Evolutionary conservation across 2,113 vertebrate genomes (phyloP).

Genomic region (Fregetta grallaria): DNA sequence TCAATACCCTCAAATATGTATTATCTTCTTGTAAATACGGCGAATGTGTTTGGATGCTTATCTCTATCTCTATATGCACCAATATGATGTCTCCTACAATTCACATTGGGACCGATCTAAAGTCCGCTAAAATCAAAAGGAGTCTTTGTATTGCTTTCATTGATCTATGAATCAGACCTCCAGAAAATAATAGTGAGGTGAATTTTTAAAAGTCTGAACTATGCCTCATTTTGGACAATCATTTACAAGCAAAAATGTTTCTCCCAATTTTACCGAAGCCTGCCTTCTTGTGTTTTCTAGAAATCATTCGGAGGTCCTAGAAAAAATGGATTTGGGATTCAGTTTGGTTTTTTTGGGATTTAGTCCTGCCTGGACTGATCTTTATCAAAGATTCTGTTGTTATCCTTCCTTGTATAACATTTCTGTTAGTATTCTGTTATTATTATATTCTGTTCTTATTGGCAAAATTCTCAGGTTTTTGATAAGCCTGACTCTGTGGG

Average conservation of each 20-base stretch:
- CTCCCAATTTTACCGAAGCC: neutral
- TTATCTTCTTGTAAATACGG: neutral
- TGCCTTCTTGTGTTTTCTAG: neutral
- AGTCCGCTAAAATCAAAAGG: neutral
- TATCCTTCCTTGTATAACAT: neutral
- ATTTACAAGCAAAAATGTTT: neutral
- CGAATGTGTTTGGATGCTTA: neutral
- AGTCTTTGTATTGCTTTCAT: neutral
- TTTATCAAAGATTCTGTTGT: neutral
- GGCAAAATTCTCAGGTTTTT: neutral
- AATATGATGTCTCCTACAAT: neutral
- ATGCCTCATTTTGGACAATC: neutral
- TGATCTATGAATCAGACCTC: neutral
- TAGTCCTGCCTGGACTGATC: neutral
- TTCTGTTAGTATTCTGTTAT: neutral
- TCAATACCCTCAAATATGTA: neutral
- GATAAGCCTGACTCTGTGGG: neutral
- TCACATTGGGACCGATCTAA: neutral
- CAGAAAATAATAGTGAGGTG: neutral
- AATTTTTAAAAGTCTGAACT: neutral
- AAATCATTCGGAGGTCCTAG: neutral
- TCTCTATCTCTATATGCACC: neutral
- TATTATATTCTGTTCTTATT: no score
- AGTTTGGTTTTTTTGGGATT: neutral
- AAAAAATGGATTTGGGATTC: neutral